Evolutionary conservation across 35 echinoderm and acorn worm genomes (phyloP).

Genomic region (Apostichopus japonicus): DNA sequence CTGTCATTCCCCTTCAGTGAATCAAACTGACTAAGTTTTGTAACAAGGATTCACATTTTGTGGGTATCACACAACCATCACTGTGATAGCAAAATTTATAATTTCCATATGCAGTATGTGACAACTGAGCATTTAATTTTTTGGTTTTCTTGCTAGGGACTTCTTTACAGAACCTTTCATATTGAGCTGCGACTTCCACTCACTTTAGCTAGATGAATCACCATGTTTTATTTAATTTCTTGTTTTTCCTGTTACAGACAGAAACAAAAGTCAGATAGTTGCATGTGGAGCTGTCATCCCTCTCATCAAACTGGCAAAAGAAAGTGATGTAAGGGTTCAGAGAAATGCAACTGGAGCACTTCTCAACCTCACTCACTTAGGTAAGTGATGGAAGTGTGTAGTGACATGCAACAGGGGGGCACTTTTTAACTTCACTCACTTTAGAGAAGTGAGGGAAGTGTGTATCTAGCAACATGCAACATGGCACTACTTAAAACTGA

Average conservation of each 20-base stretch:
- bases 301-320: conserved; percentile 76
- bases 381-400: conserved; percentile 32
- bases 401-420: conserved; percentile 89
- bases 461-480: conserved; percentile 92
- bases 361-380: conserved; percentile 97
- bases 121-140: too few species aligned
- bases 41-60: too few species aligned
- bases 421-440: conserved; percentile 92
- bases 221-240: too few species aligned
- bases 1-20: too few species aligned
- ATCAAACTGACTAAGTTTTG: too few species aligned
- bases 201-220: too few species aligned
- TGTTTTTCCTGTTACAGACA: conserved; percentile 63
- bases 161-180: too few species aligned
- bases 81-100: too few species aligned
- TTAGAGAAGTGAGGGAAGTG: conserved; percentile 69
- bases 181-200: too few species aligned
- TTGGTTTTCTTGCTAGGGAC: too few species aligned
- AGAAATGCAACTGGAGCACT: conserved; percentile 95
- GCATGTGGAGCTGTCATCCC: conserved; percentile 76
- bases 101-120: too few species aligned
- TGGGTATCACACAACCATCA: too few species aligned
- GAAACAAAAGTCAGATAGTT: conserved; percentile 87
- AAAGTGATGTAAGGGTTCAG: conserved; percentile 79
- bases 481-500: conserved; percentile 72